Percentiles rank a stretch among this genome's conserved stretches.
phyloP scores from a whole-genome alignment of 1,140 invertebrate species.

The Sitophilus oryzae region DNA sequence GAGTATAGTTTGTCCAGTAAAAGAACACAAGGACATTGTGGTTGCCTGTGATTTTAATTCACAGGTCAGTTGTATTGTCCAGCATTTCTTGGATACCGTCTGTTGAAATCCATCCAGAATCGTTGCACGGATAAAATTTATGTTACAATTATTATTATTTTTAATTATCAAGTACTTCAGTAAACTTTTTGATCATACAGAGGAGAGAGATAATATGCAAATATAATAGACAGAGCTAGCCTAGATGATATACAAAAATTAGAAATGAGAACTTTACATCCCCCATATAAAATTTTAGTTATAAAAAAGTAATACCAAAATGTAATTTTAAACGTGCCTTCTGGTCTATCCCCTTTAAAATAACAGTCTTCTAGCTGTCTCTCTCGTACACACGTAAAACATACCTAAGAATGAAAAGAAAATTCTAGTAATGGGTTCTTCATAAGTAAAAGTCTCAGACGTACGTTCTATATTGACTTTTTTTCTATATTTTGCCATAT shows the following conservation, averaged over 20 bases:
- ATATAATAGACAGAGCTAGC: background rate
- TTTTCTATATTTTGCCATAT: slow-evolving; percentile 12
- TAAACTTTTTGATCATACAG: no score
- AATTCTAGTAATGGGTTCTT: slow-evolving; percentile 28
- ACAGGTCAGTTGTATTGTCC: no score
- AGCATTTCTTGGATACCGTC: no score
- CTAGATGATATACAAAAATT: background rate
- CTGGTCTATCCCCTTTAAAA: slow-evolving; percentile 35
- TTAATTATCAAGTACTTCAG: no score
- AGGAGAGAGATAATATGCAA: background rate
- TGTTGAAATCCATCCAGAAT: no score
- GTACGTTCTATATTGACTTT: slow-evolving; percentile 25
- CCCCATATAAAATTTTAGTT: slow-evolving; percentile 3
- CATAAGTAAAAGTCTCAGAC: slow-evolving; percentile 15
- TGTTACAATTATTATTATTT: no score
- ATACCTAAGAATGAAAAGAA: slow-evolving; percentile 27
- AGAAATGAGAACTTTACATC: background rate
- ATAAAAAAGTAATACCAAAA: slow-evolving; percentile 20
- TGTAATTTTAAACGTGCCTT: slow-evolving; percentile 20
- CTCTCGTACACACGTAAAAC: slow-evolving; percentile 18
- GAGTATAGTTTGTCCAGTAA: no score
- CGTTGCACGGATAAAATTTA: no score
- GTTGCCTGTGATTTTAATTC: no score
- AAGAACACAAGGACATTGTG: no score
- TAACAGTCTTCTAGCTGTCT: slow-evolving; percentile 31